Evolutionary conservation across 2,113 vertebrate species (phyloP).

Genomic region (Daubentonia madagascariensis): DNA sequence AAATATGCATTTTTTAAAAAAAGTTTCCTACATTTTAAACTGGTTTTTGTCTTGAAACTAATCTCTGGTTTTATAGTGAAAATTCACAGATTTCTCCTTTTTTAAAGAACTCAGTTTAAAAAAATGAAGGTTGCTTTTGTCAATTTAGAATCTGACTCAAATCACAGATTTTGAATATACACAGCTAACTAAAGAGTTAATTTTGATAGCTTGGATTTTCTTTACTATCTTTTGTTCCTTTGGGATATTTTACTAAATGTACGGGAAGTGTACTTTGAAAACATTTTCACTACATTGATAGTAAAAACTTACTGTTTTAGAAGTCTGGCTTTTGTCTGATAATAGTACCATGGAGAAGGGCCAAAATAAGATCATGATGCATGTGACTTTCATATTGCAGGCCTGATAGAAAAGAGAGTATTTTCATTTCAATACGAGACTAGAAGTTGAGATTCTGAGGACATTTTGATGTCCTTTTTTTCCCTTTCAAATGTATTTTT

Average conservation of each 20-base stretch:
- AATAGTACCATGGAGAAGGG: constrained; percentile 52
- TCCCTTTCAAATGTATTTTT: not conserved
- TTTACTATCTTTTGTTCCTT: not conserved
- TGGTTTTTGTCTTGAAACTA: constrained; percentile 25
- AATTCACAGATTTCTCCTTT: constrained; percentile 9
- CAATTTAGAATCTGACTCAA: constrained; percentile 7
- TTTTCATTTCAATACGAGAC: constrained; percentile 1
- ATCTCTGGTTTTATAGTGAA: constrained; percentile 10
- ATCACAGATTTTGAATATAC: constrained; percentile 10
- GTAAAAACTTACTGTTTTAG: constrained; percentile 80
- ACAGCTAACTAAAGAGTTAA: not conserved
- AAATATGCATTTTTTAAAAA: not conserved
- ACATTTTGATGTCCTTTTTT: not conserved
- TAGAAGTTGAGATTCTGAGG: not conserved
- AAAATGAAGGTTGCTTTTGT: constrained; percentile 37
- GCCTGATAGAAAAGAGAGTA: constrained; percentile 70
- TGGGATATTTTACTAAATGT: not conserved
- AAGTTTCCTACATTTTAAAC: not conserved
- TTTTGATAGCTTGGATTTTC: not conserved
- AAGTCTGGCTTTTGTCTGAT: constrained; percentile 60
- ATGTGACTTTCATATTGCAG: constrained; percentile 76
- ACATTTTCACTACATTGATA: not conserved
- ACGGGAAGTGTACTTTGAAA: not conserved
- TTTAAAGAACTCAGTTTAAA: constrained; percentile 16
- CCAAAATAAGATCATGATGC: constrained; percentile 69